phyloP scores from a whole-genome alignment of 2,888 invertebrate genomes.

The Periphyllus acericola region DNA sequence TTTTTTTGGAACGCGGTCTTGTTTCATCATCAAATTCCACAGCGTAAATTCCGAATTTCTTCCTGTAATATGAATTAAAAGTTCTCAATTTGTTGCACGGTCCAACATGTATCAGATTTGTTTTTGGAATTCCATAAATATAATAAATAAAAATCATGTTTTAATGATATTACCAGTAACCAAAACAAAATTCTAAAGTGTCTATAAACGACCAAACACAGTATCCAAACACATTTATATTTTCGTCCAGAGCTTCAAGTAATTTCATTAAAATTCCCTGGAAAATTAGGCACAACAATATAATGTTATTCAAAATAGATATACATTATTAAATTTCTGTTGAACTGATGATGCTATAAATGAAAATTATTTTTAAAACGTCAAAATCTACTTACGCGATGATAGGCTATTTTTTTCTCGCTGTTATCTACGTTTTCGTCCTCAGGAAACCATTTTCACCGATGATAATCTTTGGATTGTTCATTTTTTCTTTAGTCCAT shows the following conservation, averaged over 20 bases:
- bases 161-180: background rate
- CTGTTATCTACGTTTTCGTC: background rate
- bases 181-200: background rate
- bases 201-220: slow-evolving; percentile 11
- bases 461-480: slow-evolving; percentile 3
- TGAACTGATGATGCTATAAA: no score
- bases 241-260: slow-evolving; percentile 2
- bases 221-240: background rate
- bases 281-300: background rate
- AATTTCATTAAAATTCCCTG: background rate
- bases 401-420: background rate
- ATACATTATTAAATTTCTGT: no score
- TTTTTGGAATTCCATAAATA: background rate
- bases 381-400: background rate
- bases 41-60: slow-evolving; percentile 23
- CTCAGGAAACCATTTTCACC: slow-evolving; percentile 3
- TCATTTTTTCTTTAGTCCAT: background rate
- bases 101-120: background rate
- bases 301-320: no score
- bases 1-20: slow-evolving; percentile 11
- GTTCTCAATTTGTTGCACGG: background rate
- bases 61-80: background rate
- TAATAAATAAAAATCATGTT: background rate
- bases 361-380: no score
- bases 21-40: slow-evolving; percentile 8